phyloP scores from a whole-genome alignment of 2,797 vertebrate genomes.

The Hypotaenidia okinawae region DNA sequence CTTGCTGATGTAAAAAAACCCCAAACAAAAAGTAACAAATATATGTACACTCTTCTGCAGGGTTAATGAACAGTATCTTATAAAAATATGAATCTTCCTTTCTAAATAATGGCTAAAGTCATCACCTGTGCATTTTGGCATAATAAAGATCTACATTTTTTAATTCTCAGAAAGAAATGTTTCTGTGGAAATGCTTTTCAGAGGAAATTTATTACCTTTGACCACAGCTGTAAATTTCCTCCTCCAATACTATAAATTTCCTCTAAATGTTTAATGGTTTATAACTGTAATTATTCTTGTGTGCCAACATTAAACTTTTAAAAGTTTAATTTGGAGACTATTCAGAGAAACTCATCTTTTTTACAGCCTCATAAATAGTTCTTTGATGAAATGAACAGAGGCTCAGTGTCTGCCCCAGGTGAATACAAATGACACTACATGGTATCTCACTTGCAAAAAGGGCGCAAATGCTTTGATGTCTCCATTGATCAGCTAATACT shows the following conservation, averaged over 20 bases:
- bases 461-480: conserved; percentile 7
- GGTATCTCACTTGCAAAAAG: conserved; percentile 3
- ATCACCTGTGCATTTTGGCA: conserved; percentile 31
- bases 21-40: not conserved
- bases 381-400: conserved; percentile 80
- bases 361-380: conserved; percentile 84
- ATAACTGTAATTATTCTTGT: conserved; percentile 85
- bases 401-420: conserved; percentile 64
- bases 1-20: conserved; percentile 4
- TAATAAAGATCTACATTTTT: conserved; percentile 50
- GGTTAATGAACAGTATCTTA: conserved; percentile 45
- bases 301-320: conserved; percentile 83
- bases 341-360: conserved; percentile 83
- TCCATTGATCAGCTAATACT: conserved; percentile 4
- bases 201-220: conserved; percentile 76
- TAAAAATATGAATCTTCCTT: conserved; percentile 20
- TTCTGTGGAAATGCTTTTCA: conserved; percentile 67
- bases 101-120: conserved; percentile 15
- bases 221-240: conserved; percentile 76
- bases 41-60: not conserved
- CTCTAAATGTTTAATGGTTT: conserved; percentile 82
- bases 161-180: conserved; percentile 63
- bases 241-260: conserved; percentile 79
- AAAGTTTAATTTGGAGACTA: conserved; percentile 84
- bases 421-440: conserved; percentile 74